Percentiles rank a stretch among this genome's conserved stretches.
These are phyloP conservation scores for Martes flavigula DNA, from an alignment of 2,797 vertebrate species.

Conservation along the genomic window DNA sequence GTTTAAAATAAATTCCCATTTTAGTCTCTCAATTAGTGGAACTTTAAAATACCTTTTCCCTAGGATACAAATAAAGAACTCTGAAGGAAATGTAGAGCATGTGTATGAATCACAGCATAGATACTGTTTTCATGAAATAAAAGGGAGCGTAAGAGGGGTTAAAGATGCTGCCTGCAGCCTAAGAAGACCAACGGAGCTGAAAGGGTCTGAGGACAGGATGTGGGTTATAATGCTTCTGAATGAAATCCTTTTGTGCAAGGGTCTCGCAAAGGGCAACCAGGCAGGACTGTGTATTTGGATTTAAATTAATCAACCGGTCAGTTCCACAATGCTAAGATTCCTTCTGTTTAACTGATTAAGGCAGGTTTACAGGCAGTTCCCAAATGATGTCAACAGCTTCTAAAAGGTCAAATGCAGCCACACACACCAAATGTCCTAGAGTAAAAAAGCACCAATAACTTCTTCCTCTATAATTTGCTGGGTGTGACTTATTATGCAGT, in stretches of 20 bases:
- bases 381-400: constrained; percentile 35
- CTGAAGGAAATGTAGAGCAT: not conserved
- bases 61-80: constrained; percentile 45
- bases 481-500: not conserved
- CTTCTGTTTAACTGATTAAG: constrained; percentile 35
- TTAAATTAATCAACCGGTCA: constrained; percentile 67
- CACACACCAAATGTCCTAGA: not conserved
- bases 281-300: constrained; percentile 24
- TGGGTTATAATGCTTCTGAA: not conserved
- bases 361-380: constrained; percentile 34
- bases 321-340: constrained; percentile 40
- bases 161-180: constrained; percentile 1
- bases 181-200: not conserved
- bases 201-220: not conserved
- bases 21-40: constrained; percentile 62
- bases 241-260: constrained; percentile 25
- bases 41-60: constrained; percentile 66
- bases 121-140: constrained; percentile 35
- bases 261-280: constrained; percentile 28
- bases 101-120: not conserved
- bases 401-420: constrained; percentile 45
- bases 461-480: not conserved
- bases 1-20: constrained; percentile 65
- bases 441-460: not conserved
- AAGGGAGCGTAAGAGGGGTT: not conserved